Conservation (phyloP, 30 jellyfish, hydroid and myxozoan species). For the Turritopsis dohrnii region DNA sequence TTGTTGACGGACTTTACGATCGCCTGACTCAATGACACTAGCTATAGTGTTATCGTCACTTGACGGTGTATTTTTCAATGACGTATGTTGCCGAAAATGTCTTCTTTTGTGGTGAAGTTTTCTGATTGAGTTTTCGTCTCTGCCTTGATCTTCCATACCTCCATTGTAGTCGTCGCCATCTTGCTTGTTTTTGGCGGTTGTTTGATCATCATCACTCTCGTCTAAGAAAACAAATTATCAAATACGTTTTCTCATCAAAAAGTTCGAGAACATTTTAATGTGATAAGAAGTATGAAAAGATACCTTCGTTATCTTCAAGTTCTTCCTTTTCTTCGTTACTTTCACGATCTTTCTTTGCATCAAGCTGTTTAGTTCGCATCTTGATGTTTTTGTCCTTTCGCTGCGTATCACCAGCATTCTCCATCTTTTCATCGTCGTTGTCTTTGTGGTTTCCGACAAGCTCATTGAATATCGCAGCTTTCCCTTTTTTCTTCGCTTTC, state of each 20-base stretch:
- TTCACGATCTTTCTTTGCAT: background rate
- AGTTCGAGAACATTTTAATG: background rate
- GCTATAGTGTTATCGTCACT: conserved; percentile 22
- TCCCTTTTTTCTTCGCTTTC: conserved; percentile 19
- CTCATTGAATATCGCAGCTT: conserved; percentile 28
- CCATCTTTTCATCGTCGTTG: background rate
- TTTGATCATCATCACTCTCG: background rate
- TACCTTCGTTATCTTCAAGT: background rate
- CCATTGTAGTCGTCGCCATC: background rate
- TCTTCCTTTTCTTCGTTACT: conserved; percentile 16
- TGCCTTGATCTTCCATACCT: background rate
- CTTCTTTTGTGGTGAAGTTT: background rate
- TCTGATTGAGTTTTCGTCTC: background rate
- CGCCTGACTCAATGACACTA: conserved; percentile 31
- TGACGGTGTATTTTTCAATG: background rate
- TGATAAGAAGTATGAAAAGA: background rate
- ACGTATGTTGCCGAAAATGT: background rate
- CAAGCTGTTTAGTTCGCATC: background rate
- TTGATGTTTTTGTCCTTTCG: background rate
- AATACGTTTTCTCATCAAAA: background rate
- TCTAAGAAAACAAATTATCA: background rate
- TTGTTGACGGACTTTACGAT: conserved; percentile 24
- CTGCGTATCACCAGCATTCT: background rate
- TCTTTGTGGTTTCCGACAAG: background rate
- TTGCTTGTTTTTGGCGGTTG: background rate